Conservation (phyloP, 2,113 vertebrate genomes). For the Chaetodon auriga region DNA sequence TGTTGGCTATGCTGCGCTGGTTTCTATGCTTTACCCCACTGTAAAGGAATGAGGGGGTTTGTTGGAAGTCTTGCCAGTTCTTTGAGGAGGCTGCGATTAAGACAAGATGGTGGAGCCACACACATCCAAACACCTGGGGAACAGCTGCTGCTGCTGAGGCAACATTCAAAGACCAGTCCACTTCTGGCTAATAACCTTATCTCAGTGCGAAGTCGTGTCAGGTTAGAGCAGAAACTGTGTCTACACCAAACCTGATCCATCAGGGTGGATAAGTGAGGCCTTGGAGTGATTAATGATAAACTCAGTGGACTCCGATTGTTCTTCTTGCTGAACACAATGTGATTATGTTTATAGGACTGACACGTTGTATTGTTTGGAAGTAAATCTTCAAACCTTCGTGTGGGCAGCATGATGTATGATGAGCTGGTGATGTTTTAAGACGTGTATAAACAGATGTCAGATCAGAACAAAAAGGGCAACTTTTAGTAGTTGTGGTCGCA, state of each 20-base stretch:
- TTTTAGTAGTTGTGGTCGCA: neutral
- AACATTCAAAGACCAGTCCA: constrained; percentile 49
- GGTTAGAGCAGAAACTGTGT: constrained; percentile 21
- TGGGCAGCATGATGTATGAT: constrained; percentile 29
- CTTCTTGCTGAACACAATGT: constrained; percentile 25
- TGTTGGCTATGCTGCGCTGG: constrained; percentile 46
- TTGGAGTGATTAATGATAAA: constrained; percentile 54
- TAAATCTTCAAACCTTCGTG: constrained; percentile 38
- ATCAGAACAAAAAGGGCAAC: constrained; percentile 4
- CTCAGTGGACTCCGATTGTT: constrained; percentile 27
- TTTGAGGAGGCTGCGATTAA: constrained; percentile 74
- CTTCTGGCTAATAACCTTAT: constrained; percentile 47
- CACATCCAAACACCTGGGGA: constrained; percentile 81
- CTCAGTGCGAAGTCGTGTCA: constrained; percentile 20
- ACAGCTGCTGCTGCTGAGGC: constrained; percentile 74
- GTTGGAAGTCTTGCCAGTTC: constrained; percentile 80
- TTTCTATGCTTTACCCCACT: constrained; percentile 65
- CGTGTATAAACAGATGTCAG: constrained; percentile 51
- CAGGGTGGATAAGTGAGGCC: constrained; percentile 22
- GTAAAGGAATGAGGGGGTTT: constrained; percentile 67
- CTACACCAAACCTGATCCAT: constrained; percentile 8
- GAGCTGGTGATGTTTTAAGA: constrained; percentile 26
- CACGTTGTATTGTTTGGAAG: constrained; percentile 38
- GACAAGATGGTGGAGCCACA: constrained; percentile 77
- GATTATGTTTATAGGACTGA: constrained; percentile 48